Percentiles rank a stretch among this genome's conserved stretches.
Conservation (phyloP, 2,113 vertebrate species). For the Sialia sialis region DNA sequence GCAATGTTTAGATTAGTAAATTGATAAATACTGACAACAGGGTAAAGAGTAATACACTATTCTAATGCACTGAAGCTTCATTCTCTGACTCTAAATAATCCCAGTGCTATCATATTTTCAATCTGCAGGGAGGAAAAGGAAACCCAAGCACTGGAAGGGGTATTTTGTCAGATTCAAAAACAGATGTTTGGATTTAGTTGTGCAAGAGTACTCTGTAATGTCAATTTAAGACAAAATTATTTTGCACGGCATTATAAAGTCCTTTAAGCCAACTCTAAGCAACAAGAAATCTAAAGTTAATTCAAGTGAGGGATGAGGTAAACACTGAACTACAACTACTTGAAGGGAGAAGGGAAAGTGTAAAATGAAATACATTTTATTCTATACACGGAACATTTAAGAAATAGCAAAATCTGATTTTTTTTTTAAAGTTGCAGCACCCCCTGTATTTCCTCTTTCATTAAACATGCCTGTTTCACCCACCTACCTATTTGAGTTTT, state of each 20-base stretch:
- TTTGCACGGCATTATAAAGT: slow-evolving; percentile 58
- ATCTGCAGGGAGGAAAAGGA: not conserved
- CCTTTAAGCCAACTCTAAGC: slow-evolving; percentile 80
- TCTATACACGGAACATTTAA: slow-evolving; percentile 70
- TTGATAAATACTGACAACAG: not conserved
- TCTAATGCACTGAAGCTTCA: not conserved
- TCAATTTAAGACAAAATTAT: slow-evolving; percentile 23
- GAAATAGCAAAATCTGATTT: slow-evolving; percentile 19
- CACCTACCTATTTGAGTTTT: not conserved
- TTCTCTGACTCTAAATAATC: not conserved
- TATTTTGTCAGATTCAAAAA: not conserved
- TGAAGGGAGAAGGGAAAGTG: slow-evolving; percentile 58
- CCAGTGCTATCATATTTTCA: not conserved
- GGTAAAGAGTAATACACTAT: not conserved
- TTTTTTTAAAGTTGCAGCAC: slow-evolving; percentile 66
- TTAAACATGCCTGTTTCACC: not conserved
- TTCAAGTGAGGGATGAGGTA: slow-evolving; percentile 59
- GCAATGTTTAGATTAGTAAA: not conserved
- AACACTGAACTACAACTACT: slow-evolving; percentile 71
- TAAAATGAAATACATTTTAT: slow-evolving; percentile 68
- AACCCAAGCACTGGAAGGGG: not conserved
- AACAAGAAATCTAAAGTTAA: slow-evolving; percentile 68
- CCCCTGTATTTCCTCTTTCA: not conserved
- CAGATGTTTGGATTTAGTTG: not conserved
- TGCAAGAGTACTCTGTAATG: not conserved